These are phyloP conservation scores for Brachionus rubens DNA, from an alignment of 1,140 invertebrate species.

Conservation along the genomic window DNA sequence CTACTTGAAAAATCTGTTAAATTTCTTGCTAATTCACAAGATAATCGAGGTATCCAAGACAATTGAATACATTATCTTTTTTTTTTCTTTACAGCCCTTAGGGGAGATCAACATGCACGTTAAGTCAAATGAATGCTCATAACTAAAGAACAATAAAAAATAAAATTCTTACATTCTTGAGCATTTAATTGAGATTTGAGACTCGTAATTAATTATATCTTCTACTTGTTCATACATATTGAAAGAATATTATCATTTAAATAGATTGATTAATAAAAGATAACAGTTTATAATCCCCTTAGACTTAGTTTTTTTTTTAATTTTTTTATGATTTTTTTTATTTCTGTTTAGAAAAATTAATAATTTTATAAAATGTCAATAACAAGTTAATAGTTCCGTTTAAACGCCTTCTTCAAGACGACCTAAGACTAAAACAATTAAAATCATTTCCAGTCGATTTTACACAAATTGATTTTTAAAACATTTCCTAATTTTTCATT, in stretches of 20 bases:
- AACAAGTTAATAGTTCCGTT: no score
- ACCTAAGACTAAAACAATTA: slow-evolving; percentile 38
- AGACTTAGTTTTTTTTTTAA: background rate
- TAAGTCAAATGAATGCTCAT: slow-evolving; percentile 29
- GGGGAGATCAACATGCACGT: slow-evolving; percentile 25
- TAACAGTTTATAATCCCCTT: slow-evolving; percentile 24
- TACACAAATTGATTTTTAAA: background rate
- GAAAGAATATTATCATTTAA: slow-evolving; percentile 43
- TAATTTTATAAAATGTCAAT: no score
- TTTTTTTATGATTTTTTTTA: background rate
- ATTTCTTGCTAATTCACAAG: slow-evolving; percentile 23
- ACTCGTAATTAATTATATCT: slow-evolving; percentile 32
- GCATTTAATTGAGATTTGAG: slow-evolving; percentile 41
- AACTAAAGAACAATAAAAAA: slow-evolving; percentile 14
- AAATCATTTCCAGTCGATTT: background rate
- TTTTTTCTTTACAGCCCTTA: slow-evolving; percentile 18
- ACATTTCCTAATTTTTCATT: background rate
- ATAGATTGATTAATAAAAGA: slow-evolving; percentile 34
- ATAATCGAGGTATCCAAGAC: slow-evolving; percentile 17
- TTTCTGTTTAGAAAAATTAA: no score
- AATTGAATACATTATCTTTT: slow-evolving; percentile 2
- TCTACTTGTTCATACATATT: slow-evolving; percentile 18
- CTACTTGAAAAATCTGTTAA: slow-evolving; percentile 21
- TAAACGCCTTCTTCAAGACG: background rate
- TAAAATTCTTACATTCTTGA: background rate